Base-by-base conservation (phyloP, 2,888 invertebrate species). In the Eupithecia dodoneata region DNA sequence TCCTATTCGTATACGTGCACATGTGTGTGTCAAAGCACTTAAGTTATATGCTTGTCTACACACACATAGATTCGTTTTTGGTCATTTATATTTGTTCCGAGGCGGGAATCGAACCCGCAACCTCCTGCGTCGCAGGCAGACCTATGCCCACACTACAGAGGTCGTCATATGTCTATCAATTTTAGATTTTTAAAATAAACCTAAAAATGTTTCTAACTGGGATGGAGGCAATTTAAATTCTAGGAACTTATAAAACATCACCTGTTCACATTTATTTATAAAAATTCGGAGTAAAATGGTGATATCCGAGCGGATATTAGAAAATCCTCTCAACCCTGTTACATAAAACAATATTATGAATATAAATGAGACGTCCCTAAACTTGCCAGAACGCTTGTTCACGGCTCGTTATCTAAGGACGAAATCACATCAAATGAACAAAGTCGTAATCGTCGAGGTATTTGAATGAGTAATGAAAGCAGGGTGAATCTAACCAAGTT, bases 401-500 rank as follows among this genome's bases (percentile, higher is more conserved):
- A 81, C 86, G 83, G 86, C 84, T 85, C 85, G 88, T 87, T 88
- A 88, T 87, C 85, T 82, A 85, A 87, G 89, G 87, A 87, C 85
- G 83, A 83, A 89, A 90, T 89, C 87, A 87, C 87, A 90, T 86
- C 82, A 86, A 87, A 87, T 89, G 87, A 89, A 90, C 89, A 88
- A 90, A 89, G 85, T 87, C 89, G 86, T 91, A 89, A 90, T 88
- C 88, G 85, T 83, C 82, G 84, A 85, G 85, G 87, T 89, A 88
- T 88, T 87, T 87, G 89, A 90, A 90, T 91, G 88, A 88, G 85
- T 90, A 90, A 91, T 90, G 90, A 88, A 86, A 83, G 81, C 78
- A 86, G 86, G 70, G 86, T 86, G 74, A 87, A 87, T 88, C 86
- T 85, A 86, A 89, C 87, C 87, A 85, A 88, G 88, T 91, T 87